Evolutionary conservation across 2,113 vertebrate genomes (phyloP).

Genomic region (Leptodactylus fuscus): DNA sequence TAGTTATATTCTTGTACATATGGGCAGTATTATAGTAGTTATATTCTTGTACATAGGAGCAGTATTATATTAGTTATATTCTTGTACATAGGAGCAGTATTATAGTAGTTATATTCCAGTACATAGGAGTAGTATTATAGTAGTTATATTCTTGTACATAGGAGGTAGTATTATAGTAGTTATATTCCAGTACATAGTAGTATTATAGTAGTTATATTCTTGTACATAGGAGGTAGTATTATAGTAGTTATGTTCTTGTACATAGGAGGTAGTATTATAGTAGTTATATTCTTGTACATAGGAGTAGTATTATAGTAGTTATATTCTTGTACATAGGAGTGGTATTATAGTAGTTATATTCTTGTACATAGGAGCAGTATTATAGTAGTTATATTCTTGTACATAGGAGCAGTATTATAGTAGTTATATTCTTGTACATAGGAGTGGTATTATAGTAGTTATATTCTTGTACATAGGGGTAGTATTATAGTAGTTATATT

Average conservation of each 20-base stretch:
- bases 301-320: neutral
- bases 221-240: too few species aligned
- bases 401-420: neutral
- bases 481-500: too few species aligned
- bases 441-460: neutral
- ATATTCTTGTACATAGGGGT: too few species aligned
- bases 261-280: too few species aligned
- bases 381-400: neutral
- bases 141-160: neutral
- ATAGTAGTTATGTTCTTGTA: too few species aligned
- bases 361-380: neutral
- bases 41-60: neutral
- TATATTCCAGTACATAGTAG: too few species aligned
- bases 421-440: conserved; percentile 6
- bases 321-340: neutral
- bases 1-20: neutral
- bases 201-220: too few species aligned
- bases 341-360: neutral
- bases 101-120: neutral
- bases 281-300: neutral
- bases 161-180: too few species aligned
- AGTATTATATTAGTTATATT: neutral
- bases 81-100: too few species aligned
- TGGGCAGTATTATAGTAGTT: too few species aligned
- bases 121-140: neutral